Evolutionary conservation across 2,888 invertebrate genomes (phyloP).

Genomic region (Siphlonurus alternatus): DNA sequence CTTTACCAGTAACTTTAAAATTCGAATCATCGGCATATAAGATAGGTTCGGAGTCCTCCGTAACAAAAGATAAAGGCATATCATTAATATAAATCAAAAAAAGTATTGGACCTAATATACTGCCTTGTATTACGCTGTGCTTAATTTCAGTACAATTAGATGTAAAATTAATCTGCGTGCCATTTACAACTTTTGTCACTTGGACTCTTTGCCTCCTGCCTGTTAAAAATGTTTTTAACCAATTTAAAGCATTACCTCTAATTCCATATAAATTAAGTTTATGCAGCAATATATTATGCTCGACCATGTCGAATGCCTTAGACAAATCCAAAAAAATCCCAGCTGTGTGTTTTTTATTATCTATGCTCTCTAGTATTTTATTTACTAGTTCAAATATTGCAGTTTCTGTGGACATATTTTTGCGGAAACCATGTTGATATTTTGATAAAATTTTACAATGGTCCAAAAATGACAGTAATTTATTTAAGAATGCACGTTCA

Average conservation of each 20-base stretch:
- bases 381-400: not conserved
- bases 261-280: not conserved
- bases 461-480: not conserved
- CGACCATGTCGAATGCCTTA: not conserved
- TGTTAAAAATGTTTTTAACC: not conserved
- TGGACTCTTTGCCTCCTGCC: not conserved
- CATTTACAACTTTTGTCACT: not conserved
- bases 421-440: not conserved
- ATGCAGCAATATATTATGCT: not conserved
- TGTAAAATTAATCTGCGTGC: not conserved
- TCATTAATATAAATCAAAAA: not conserved
- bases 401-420: not conserved
- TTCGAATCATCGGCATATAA: not conserved
- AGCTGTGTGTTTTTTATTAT: not conserved
- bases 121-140: not conserved
- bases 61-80: not conserved
- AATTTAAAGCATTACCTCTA: not conserved
- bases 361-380: not conserved
- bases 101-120: not conserved
- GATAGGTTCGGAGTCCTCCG: not conserved
- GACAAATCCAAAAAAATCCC: not conserved
- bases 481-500: not conserved
- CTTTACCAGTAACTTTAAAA: not conserved
- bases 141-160: not conserved
- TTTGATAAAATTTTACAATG: not conserved